Evolutionary conservation across 1,140 invertebrate species (phyloP), one percentile per base, ranked within the genome.

Genomic region (Apis mellifera): DNA sequence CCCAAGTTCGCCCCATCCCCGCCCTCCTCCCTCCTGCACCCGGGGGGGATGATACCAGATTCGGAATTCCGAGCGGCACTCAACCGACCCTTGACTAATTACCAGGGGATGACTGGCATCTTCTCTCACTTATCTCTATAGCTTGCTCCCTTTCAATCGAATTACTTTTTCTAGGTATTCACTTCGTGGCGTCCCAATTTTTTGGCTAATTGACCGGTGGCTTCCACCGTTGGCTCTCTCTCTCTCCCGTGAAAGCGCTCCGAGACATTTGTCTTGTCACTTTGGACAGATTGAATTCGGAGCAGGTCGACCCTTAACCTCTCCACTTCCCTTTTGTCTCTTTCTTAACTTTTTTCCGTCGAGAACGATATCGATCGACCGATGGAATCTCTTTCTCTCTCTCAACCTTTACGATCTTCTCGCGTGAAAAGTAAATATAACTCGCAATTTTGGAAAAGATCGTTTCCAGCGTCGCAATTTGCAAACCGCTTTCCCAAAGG

Each of bases 51-150:
- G 86, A 84, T 89, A 65, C 77, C 79, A 84, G 84, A 88, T 81
- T 85, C 83, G 78, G 86, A 82, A 87, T 88, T 89, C 84, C 88
- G 80, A 79, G 48, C 82, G 71, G 82, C 78, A 84, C 88, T 89
- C 87, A 65, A 88, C 81, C 89, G 86, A 92, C 92, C 91, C 92
- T 93, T 93, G 92, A 94, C 92, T 94, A 94, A 94, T 94, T 94
- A 93, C 89, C 86, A 55, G 77, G 90, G 92, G 90, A 94, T 94
- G 93, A 94, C 92, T 93, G 89, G 93, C 92, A 90, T 92, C 89
- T 93, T 92, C 91, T 92, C 90, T 91, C 91, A 89, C 92, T 93
- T 93, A 93, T 93, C 93, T 93, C 89, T 86, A 89, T 90, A 89
- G 88, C 89, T 89, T 71, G 82, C 74, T 73, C 82, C 80, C 90